phyloP scores from a whole-genome alignment of 2,888 invertebrate species.

The Hipparchia sbordonii region DNA sequence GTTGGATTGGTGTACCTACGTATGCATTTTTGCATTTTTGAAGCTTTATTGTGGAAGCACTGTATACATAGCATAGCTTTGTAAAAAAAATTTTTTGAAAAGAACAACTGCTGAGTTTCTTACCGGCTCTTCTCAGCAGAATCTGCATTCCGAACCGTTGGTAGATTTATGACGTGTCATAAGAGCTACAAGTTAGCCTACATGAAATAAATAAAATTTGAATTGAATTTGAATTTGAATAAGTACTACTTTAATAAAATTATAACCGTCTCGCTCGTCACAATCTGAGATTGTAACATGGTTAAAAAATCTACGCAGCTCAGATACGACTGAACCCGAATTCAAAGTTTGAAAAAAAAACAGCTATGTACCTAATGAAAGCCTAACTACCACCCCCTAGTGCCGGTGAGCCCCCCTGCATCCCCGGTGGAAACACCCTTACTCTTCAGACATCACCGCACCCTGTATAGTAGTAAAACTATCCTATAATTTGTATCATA shows the following conservation, averaged over 20 bases:
- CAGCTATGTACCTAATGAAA: conserved; percentile 40
- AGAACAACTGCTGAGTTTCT: no score
- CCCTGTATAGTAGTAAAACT: conserved; percentile 33
- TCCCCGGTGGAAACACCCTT: conserved; percentile 37
- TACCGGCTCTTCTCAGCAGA: no score
- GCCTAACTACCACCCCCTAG: conserved; percentile 43
- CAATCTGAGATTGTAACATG: background rate
- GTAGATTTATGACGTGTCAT: no score
- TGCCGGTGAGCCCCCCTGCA: conserved; percentile 30
- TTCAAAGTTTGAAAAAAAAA: conserved; percentile 38
- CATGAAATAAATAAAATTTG: no score
- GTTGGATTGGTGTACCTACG: no score
- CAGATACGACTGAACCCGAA: conserved; percentile 31
- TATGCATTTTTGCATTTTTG: no score
- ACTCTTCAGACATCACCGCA: conserved; percentile 41
- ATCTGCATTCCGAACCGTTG: no score
- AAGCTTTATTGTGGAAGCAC: no score
- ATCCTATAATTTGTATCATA: conserved; percentile 38
- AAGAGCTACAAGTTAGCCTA: no score
- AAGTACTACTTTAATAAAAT: background rate
- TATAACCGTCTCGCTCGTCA: background rate
- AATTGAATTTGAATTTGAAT: no score
- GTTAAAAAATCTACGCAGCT: conserved; percentile 19
- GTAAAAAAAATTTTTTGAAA: no score
- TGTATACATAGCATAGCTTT: no score